Conservation (phyloP, 2,797 vertebrate genomes). For the Ctenosaura bakeri region DNA sequence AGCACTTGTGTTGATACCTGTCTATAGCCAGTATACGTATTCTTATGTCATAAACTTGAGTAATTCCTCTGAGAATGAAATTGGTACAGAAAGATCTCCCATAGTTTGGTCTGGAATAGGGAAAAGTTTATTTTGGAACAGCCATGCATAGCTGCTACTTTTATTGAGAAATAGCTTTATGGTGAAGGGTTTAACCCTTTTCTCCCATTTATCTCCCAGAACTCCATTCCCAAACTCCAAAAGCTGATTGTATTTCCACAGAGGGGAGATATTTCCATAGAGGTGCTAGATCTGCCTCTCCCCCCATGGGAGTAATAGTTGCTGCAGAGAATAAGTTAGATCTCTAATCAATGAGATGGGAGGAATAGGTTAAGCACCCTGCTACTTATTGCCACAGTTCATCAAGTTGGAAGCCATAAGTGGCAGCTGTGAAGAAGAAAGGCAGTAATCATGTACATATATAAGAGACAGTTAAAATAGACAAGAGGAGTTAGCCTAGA, state of each 20-base stretch:
- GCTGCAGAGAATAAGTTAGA: background rate
- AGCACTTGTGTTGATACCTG: background rate
- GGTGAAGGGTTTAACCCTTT: background rate
- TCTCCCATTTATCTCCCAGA: too few relatives aligned
- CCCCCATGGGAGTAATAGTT: background rate
- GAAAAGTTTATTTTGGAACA: background rate
- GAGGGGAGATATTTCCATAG: background rate
- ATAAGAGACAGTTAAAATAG: too few relatives aligned
- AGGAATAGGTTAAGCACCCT: background rate
- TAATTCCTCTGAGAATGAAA: background rate
- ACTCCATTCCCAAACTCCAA: background rate
- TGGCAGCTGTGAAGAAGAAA: background rate
- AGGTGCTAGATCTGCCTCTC: background rate
- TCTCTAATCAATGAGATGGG: background rate
- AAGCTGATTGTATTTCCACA: background rate
- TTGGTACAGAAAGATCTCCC: background rate
- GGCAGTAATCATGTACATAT: too few relatives aligned
- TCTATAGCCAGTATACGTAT: background rate
- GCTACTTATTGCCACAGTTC: background rate
- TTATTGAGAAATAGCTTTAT: background rate
- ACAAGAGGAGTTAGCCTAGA: too few relatives aligned
- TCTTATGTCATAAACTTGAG: background rate
- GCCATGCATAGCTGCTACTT: background rate
- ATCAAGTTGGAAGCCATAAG: background rate
- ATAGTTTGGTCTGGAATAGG: background rate